Percentiles rank a stretch among this genome's conserved stretches.
Conservation (phyloP, 2,888 invertebrate genomes). For the Calliphora vomitoria region DNA sequence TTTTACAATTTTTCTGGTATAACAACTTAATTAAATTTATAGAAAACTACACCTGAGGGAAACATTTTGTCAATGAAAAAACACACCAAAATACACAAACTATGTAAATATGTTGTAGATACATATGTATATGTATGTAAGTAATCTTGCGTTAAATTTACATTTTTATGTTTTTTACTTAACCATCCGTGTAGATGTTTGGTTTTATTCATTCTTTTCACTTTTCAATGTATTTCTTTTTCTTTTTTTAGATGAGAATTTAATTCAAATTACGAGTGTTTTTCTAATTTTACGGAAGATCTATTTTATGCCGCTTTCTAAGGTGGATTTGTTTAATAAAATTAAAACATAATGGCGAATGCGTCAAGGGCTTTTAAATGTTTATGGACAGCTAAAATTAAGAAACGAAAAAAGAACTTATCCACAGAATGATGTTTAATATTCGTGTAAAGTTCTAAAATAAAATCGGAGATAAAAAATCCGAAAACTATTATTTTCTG, state of each 20-base stretch:
- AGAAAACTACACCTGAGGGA: slow-evolving; percentile 62
- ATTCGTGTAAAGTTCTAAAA: no score
- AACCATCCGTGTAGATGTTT: slow-evolving; percentile 23
- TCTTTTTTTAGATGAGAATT: slow-evolving; percentile 77
- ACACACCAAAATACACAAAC: slow-evolving; percentile 23
- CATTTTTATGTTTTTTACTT: not conserved
- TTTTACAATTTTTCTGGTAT: slow-evolving; percentile 50
- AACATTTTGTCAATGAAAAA: slow-evolving; percentile 57
- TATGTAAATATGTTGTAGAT: not conserved
- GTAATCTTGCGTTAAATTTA: not conserved
- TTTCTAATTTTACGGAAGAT: slow-evolving; percentile 77
- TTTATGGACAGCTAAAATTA: not conserved
- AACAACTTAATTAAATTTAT: slow-evolving; percentile 72
- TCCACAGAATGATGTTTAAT: no score
- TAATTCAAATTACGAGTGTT: slow-evolving; percentile 79
- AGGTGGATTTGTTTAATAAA: not conserved
- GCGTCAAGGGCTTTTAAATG: slow-evolving; percentile 14
- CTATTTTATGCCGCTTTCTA: slow-evolving; percentile 8
- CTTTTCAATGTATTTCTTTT: not conserved
- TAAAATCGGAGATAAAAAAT: no score
- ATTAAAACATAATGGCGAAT: not conserved
- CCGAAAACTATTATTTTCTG: no score
- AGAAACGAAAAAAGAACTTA: no score
- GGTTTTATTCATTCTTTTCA: slow-evolving; percentile 7
- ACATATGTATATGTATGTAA: not conserved